phyloP scores from a whole-genome alignment of 2,888 invertebrate genomes.

The Sceliomorpha sp. region DNA sequence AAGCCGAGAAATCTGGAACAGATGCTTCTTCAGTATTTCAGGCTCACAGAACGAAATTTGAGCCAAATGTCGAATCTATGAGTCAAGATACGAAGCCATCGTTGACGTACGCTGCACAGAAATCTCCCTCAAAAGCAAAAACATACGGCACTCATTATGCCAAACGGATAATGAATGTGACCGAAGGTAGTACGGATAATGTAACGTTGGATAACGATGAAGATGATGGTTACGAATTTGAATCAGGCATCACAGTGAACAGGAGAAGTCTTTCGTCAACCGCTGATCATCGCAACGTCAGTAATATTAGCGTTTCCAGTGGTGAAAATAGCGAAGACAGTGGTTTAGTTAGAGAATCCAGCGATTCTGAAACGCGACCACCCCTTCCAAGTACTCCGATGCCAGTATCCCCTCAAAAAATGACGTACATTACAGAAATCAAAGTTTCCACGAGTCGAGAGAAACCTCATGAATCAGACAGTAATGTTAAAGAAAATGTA shows the following conservation, averaged over 20 bases:
- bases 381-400: slow-evolving; percentile 78
- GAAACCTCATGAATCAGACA: slow-evolving; percentile 49
- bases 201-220: slow-evolving; percentile 61
- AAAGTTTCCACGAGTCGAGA: slow-evolving; percentile 82
- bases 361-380: slow-evolving; percentile 69
- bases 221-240: slow-evolving; percentile 69
- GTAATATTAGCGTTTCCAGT: slow-evolving; percentile 76
- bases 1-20: slow-evolving; percentile 20
- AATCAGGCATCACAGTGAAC: slow-evolving; percentile 66
- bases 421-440: slow-evolving; percentile 88
- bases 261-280: slow-evolving; percentile 62
- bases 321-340: slow-evolving; percentile 75
- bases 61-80: slow-evolving; percentile 41
- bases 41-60: slow-evolving; percentile 60
- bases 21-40: slow-evolving; percentile 59
- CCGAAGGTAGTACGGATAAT: slow-evolving; percentile 43
- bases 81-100: slow-evolving; percentile 11
- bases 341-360: slow-evolving; percentile 70
- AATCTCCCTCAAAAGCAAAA: slow-evolving; percentile 32
- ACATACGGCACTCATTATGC: slow-evolving; percentile 62
- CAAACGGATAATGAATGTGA: slow-evolving; percentile 59
- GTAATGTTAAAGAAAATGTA: slow-evolving; percentile 54
- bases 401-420: slow-evolving; percentile 75
- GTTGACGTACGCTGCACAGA: slow-evolving; percentile 35
- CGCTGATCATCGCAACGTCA: slow-evolving; percentile 69